Base-by-base conservation (phyloP, 2,797 vertebrate genomes). In the Muraenolepis orangiensis region DNA sequence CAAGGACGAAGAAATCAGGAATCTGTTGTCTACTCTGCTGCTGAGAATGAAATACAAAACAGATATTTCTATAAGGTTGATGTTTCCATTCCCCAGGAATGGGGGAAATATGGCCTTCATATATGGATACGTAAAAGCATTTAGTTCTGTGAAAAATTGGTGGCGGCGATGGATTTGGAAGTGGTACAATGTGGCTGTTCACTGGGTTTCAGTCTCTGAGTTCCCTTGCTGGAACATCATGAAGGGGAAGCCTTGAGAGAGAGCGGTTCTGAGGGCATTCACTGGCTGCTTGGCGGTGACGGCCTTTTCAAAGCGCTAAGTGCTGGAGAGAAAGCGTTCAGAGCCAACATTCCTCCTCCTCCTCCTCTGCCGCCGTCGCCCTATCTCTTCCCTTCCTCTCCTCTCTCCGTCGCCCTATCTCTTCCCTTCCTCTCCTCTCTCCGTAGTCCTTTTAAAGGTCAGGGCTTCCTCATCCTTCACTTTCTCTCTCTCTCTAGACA, bases 391-490 rank as follows among this genome's bases (percentile, higher is more conserved):
- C 71, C 51, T 70, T 69, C 29, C 69, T 73, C 36, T 69, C 32
- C 38, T 28, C 32, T 66, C 29, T 20, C 23, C 71, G 1, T 28
- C 71, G 1, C 20, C 40, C 71, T 61, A 10, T 26, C 29, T 26
- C 42, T 64, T 26, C 4, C 12, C 46, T 32, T 23, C 32, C 46
- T 70, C 36, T 46, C 28, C n/a, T 67, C 51, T 10, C 32, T 86
- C 86, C 86, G 90, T 89, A 78, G 75, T 42, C 4, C 71, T 66
- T 74, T 80, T 6, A 13, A 12, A 61, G 57, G 57, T 61, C 57
- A 61, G n/a, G 28, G 28, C 29, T 67, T 31, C 29, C n/a, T 30
- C 66, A 16, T 31, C 29, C 66, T 28, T 18, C 16, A n/a, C n/a
- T n/a, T n/a, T n/a, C n/a, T n/a, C 28, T 30, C 18, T 10, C 26